Evolutionary conservation across 2,888 invertebrate genomes (phyloP).

Genomic region (Laspeyria flexula): DNA sequence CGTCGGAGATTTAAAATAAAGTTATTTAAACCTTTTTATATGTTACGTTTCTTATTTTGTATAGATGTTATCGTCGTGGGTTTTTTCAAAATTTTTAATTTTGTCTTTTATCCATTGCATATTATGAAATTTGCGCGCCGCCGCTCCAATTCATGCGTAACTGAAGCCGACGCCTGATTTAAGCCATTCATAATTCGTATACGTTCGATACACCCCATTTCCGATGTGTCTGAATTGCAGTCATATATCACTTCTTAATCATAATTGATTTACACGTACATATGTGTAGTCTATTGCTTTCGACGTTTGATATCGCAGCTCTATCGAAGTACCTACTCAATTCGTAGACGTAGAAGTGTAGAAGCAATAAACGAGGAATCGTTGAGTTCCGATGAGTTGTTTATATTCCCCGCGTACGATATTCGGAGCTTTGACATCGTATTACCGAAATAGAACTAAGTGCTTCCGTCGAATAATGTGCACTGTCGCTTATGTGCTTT

Average conservation of each 20-base stretch:
- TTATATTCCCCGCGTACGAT: slow-evolving; percentile 49
- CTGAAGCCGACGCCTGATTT: background rate
- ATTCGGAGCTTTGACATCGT: slow-evolving; percentile 52
- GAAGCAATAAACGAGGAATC: slow-evolving; percentile 28
- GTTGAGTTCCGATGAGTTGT: slow-evolving; percentile 54
- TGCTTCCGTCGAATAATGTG: slow-evolving; percentile 70
- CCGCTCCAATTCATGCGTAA: too few relatives aligned
- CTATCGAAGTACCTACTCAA: slow-evolving; percentile 31
- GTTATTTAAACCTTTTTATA: too few relatives aligned
- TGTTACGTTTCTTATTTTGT: too few relatives aligned
- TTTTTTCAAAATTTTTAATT: too few relatives aligned
- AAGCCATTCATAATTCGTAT: background rate
- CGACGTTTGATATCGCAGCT: background rate
- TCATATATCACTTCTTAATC: slow-evolving; percentile 23
- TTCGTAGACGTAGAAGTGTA: slow-evolving; percentile 18
- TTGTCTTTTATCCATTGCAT: too few relatives aligned
- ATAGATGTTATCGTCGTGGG: too few relatives aligned
- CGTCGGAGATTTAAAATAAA: too few relatives aligned
- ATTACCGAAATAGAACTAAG: slow-evolving; percentile 72
- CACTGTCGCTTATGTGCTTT: slow-evolving; percentile 48
- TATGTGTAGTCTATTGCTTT: background rate
- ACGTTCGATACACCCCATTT: background rate
- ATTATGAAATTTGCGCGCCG: too few relatives aligned
- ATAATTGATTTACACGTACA: slow-evolving; percentile 2
- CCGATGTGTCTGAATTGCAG: background rate